Base-by-base conservation (phyloP, 2,797 vertebrate species). In the Myotis findleyi region DNA sequence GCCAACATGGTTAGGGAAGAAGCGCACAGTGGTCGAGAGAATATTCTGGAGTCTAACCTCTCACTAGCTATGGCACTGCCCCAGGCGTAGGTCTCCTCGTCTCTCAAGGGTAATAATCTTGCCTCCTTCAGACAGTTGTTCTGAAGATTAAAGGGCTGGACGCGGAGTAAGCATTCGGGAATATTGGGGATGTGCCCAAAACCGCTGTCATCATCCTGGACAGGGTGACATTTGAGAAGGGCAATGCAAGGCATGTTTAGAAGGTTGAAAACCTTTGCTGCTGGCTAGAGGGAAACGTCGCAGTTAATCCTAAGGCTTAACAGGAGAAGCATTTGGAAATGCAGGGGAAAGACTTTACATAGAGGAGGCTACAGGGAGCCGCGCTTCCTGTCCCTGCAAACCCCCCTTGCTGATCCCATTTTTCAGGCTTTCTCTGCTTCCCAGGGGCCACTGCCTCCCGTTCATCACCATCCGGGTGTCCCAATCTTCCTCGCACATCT, bases 401-500 rank as follows among this genome's bases (percentile, higher is more conserved):
- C 51, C 20, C 11, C 41, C 83, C 30, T 20, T 1, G 7, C 4
- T 3, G 13, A n/a, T 2, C 71, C 33, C 49, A 4, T 30, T 13
- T 62, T 53, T 53, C 36, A 11, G 57, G 18, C 44, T 62, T 25
- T 57, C 68, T 66, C 38, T 64, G 18, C 20, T 38, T 72, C 14
- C 76, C 69, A 1, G 38, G 44, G 41, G 27, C 55, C 13, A 12
- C 18, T 10, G 41, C 41, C 44, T 38, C 66, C 36, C 2, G 0
- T 57, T 53, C 25, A 12, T 36, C 64, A 18, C 57, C 7, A 1
- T 1, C n/a, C 1, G 5, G 23, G 21, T 0, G 5, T 20, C 73
- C 20, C 30, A 0, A 21, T 38, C 62, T 44, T 44, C 23, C 2
- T 36, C 47, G 4, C 41, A 18, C 20, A 12, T 18, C 41, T 57